Evolutionary conservation across 2,113 vertebrate species (phyloP).

Genomic region (Pheucticus melanocephalus): DNA sequence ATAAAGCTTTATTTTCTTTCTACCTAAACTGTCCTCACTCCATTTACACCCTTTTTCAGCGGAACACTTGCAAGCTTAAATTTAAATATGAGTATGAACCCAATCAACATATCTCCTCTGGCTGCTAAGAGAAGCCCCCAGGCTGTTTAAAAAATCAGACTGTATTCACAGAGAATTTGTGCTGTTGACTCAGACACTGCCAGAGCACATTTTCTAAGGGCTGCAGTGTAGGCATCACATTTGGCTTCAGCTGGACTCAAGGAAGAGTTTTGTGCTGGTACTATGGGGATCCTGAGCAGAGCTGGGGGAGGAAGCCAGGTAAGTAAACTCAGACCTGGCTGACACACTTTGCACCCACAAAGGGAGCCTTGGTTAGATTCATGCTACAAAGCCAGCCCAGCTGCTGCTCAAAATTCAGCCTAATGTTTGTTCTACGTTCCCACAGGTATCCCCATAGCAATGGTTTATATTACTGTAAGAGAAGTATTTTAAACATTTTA

Average conservation of each 20-base stretch:
- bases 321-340: constrained; percentile 18
- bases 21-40: background rate
- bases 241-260: background rate
- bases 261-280: background rate
- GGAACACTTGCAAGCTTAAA: background rate
- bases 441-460: background rate
- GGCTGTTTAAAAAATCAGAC: constrained; percentile 14
- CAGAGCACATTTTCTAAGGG: background rate
- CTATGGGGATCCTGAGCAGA: background rate
- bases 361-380: background rate
- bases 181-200: background rate
- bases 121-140: constrained; percentile 39
- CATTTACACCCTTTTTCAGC: background rate
- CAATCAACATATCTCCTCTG: background rate
- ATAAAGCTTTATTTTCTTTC: background rate
- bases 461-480: constrained; percentile 8
- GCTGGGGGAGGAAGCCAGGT: background rate
- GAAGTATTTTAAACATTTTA: constrained; percentile 53
- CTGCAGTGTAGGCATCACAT: background rate
- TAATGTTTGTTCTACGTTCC: background rate
- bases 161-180: background rate
- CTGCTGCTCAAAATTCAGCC: constrained; percentile 30
- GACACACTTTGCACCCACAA: background rate
- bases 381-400: background rate
- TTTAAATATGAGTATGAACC: constrained; percentile 11